Conservation (phyloP, 92 coral and sea anemone species). For the Phenganax marumi region DNA sequence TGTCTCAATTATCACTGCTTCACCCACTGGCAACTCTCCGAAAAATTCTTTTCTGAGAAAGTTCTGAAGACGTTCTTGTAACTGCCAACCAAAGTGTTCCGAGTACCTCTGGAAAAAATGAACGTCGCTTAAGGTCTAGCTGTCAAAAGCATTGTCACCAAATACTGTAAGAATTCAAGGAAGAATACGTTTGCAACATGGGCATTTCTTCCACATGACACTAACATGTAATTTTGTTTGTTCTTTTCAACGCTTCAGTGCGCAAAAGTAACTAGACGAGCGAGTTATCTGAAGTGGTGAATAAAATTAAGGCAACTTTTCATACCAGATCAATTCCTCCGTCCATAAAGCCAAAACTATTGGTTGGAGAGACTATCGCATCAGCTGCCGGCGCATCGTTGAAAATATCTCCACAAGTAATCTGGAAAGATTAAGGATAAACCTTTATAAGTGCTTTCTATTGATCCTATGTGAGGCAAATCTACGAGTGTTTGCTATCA, state of each 20-base stretch:
- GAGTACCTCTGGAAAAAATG: slow-evolving; percentile 51
- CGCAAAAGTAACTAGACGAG: too few species aligned
- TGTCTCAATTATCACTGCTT: slow-evolving; percentile 64
- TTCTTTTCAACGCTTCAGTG: too few species aligned
- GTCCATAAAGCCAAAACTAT: slow-evolving; percentile 88
- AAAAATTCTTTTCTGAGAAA: slow-evolving; percentile 43
- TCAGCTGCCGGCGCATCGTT: slow-evolving; percentile 68
- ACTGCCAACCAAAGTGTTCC: slow-evolving; percentile 78
- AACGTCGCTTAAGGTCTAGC: background rate
- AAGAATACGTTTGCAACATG: too few species aligned
- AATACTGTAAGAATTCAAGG: background rate
- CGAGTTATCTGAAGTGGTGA: background rate
- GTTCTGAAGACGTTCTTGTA: slow-evolving; percentile 70
- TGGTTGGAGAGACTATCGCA: slow-evolving; percentile 83
- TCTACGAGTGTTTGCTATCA: too few species aligned
- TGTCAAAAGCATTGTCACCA: background rate
- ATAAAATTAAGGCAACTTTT: background rate
- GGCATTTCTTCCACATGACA: too few species aligned
- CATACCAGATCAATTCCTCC: slow-evolving; percentile 80
- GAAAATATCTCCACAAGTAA: slow-evolving; percentile 73
- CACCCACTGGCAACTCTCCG: slow-evolving; percentile 77
- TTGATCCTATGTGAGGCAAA: background rate
- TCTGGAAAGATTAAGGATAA: slow-evolving; percentile 42
- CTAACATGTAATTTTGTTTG: too few species aligned
- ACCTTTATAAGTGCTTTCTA: background rate